Evolutionary conservation across 2,113 vertebrate species (phyloP).

Genomic region (Notarius lentiginosus): DNA sequence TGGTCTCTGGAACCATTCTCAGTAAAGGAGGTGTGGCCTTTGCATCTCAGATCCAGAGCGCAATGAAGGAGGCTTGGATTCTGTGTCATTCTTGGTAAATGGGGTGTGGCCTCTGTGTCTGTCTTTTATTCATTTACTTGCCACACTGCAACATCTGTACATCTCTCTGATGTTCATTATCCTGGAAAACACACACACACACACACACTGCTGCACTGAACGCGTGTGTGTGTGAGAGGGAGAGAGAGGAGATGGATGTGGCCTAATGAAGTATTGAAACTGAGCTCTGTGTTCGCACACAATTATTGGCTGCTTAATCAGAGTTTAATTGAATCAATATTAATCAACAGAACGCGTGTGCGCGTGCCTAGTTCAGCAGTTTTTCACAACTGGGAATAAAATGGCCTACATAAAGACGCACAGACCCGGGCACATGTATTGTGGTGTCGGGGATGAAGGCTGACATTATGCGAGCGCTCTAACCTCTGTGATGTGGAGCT

Average conservation of each 20-base stretch:
- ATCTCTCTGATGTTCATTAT: neutral
- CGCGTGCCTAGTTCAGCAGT: neutral
- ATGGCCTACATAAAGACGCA: constrained; percentile 8
- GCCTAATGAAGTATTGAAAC: constrained; percentile 34
- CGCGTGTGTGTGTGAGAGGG: neutral
- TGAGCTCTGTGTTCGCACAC: constrained; percentile 21
- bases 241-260: neutral
- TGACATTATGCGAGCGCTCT: neutral
- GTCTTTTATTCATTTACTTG: neutral
- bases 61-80: neutral
- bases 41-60: neutral
- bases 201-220: neutral
- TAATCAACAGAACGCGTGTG: constrained; percentile 13
- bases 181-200: neutral
- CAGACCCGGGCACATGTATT: too few relatives aligned
- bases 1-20: neutral
- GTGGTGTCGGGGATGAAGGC: neutral
- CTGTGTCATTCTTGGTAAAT: neutral
- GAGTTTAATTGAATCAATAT: constrained; percentile 44
- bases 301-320: constrained; percentile 39
- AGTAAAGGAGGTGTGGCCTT: neutral
- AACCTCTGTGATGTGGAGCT: neutral
- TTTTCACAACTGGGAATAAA: neutral
- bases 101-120: neutral
- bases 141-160: neutral